phyloP scores from a whole-genome alignment of 2,888 invertebrate genomes.

The Eilema griseolum region DNA sequence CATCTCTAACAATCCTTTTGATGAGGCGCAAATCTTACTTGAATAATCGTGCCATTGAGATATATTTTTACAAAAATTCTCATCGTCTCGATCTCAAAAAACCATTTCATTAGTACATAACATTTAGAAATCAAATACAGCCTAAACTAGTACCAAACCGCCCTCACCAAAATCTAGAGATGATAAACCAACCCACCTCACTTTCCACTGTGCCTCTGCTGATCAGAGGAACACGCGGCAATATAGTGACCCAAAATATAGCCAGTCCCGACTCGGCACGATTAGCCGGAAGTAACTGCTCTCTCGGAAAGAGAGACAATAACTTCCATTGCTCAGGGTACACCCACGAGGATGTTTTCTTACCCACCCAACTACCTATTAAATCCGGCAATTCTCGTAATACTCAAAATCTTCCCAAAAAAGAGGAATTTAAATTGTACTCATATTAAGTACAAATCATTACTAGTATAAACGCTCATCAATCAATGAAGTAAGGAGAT shows the following conservation, averaged over 20 bases:
- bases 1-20: background rate
- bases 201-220: background rate
- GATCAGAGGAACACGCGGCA: background rate
- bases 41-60: background rate
- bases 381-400: background rate
- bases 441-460: background rate
- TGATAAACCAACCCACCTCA: background rate
- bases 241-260: background rate
- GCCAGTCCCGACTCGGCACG: background rate
- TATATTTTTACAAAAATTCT: background rate
- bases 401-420: background rate
- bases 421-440: too few relatives aligned
- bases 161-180: background rate
- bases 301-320: background rate
- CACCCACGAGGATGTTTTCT: background rate
- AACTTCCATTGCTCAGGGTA: background rate
- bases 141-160: background rate
- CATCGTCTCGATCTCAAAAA: background rate
- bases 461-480: background rate
- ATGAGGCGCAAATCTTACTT: background rate
- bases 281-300: background rate
- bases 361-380: background rate
- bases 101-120: background rate
- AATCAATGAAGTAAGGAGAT: background rate
- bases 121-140: background rate